Evolutionary conservation across 2,797 vertebrate genomes (phyloP).

Genomic region (Lacerta bilineata): DNA sequence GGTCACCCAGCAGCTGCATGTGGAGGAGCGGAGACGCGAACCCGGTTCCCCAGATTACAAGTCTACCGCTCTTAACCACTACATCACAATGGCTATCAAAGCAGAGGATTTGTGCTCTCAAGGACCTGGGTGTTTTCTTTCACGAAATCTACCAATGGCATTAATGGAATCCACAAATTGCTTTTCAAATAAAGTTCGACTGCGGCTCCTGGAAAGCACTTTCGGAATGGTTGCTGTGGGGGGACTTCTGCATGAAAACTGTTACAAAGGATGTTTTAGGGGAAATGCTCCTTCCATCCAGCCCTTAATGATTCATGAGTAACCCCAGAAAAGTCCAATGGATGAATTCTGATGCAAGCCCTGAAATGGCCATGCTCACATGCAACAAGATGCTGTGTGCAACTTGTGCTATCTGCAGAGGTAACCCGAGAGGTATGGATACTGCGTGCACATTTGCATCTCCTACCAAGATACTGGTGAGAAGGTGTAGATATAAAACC

Average conservation of each 20-base stretch:
- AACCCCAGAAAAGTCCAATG: neutral
- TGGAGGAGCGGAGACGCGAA: no score
- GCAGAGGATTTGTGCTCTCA: no score
- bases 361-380: neutral
- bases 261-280: neutral
- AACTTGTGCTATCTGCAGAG: neutral
- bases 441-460: neutral
- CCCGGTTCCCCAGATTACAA: no score
- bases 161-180: neutral
- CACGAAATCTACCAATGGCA: neutral
- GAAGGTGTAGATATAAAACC: neutral
- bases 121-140: neutral
- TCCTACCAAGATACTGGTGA: neutral
- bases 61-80: no score
- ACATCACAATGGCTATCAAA: no score
- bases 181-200: neutral
- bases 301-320: neutral
- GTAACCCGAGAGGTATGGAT: neutral
- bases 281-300: neutral
- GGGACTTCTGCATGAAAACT: neutral
- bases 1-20: no score
- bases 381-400: neutral
- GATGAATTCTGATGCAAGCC: neutral
- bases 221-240: neutral
- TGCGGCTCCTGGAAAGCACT: neutral